Evolutionary conservation across 2,888 invertebrate genomes (phyloP).

Genomic region (Caenorhabditis uteleia): DNA sequence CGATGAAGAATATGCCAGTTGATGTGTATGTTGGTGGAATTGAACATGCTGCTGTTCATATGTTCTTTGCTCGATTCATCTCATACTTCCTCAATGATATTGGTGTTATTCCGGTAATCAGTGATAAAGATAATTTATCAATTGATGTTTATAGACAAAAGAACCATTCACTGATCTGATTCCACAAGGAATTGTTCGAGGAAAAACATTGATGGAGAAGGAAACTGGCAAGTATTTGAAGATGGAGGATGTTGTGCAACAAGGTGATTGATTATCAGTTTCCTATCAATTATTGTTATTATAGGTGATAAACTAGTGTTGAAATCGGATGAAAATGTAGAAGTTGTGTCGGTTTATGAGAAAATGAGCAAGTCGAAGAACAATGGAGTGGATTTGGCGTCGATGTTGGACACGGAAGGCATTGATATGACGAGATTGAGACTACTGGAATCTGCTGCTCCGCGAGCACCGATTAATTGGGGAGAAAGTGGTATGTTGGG

Average conservation of each 20-base stretch:
- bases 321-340: constrained; percentile 16
- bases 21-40: constrained; percentile 95
- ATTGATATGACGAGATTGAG: constrained; percentile 88
- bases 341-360: constrained; percentile 83
- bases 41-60: constrained; percentile 93
- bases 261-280: constrained; percentile 13
- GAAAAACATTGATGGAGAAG: constrained; percentile 42
- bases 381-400: constrained; percentile 78
- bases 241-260: constrained; percentile 75
- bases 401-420: constrained; percentile 81
- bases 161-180: constrained; percentile 91
- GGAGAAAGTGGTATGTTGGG: constrained; percentile 78
- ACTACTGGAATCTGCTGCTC: constrained; percentile 87
- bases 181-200: constrained; percentile 76
- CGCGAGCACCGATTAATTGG: constrained; percentile 88
- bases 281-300: no score
- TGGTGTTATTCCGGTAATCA: constrained; percentile 77
- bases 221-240: constrained; percentile 82
- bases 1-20: constrained; percentile 88
- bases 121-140: neutral
- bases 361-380: constrained; percentile 99
- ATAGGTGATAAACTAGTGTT: constrained; percentile 3
- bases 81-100: constrained; percentile 86
- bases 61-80: constrained; percentile 94
- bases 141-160: constrained; percentile 4